Conservation (phyloP, 2,888 invertebrate genomes). For the Drosophila buzzatii region DNA sequence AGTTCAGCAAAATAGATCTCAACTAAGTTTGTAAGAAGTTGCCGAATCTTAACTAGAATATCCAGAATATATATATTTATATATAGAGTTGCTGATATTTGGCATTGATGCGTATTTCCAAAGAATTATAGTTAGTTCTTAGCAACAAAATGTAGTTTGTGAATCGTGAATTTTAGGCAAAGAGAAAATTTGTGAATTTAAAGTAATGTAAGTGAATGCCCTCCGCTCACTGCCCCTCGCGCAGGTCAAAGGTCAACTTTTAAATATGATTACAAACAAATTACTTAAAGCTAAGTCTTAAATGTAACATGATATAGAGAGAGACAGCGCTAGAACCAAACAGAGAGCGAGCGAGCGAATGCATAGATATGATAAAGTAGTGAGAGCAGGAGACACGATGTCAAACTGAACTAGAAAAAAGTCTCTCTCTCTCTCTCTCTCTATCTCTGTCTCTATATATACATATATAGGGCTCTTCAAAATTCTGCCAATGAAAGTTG, state of each 20-base stretch:
- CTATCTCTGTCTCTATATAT: too few relatives aligned
- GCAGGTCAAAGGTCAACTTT: slow-evolving; percentile 42
- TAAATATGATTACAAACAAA: slow-evolving; percentile 20
- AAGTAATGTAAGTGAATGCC: slow-evolving; percentile 39
- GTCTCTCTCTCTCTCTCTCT: not conserved
- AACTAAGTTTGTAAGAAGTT: slow-evolving; percentile 7
- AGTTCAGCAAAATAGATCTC: slow-evolving; percentile 7
- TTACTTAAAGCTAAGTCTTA: slow-evolving; percentile 40
- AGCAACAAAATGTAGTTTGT: not conserved
- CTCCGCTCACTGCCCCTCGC: slow-evolving; percentile 48
- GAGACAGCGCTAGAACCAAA: slow-evolving; percentile 34
- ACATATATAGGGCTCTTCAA: slow-evolving; percentile 6
- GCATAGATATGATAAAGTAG: slow-evolving; percentile 9
- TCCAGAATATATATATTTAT: not conserved
- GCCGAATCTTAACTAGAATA: slow-evolving; percentile 1
- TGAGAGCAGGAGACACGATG: too few relatives aligned
- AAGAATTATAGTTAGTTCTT: slow-evolving; percentile 10
- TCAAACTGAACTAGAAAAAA: too few relatives aligned
- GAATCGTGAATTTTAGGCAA: slow-evolving; percentile 10
- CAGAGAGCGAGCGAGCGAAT: slow-evolving; percentile 24
- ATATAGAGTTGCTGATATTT: slow-evolving; percentile 33
- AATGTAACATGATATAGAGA: slow-evolving; percentile 29
- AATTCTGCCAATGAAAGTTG: slow-evolving; percentile 46
- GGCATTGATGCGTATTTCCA: slow-evolving; percentile 11
- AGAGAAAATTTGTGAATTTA: slow-evolving; percentile 15